Conservation (phyloP, 2,113 vertebrate species). For the Oreochromis tanganicae region DNA sequence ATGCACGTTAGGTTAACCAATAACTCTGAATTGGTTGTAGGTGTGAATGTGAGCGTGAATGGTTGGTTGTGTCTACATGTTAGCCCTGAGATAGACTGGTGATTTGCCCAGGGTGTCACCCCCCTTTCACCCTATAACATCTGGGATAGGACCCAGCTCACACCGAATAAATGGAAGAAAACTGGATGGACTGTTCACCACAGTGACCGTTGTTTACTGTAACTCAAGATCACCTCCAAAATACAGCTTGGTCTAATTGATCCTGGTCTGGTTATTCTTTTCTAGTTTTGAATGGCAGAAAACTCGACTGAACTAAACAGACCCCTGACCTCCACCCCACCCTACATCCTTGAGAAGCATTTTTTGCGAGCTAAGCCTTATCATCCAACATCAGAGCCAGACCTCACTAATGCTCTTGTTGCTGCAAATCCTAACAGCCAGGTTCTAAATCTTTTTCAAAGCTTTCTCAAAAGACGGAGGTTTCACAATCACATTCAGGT, state of each 20-base stretch:
- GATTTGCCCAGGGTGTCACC: not conserved
- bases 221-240: not conserved
- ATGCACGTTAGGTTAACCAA: not conserved
- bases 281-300: not conserved
- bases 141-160: not conserved
- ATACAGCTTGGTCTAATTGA: not conserved
- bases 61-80: not conserved
- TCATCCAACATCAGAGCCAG: not conserved
- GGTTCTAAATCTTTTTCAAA: not conserved
- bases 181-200: not conserved
- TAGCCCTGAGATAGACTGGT: not conserved
- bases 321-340: not conserved
- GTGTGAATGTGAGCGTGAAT: not conserved
- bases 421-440: not conserved
- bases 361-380: not conserved
- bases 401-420: not conserved
- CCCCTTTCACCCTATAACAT: not conserved
- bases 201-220: not conserved
- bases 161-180: not conserved
- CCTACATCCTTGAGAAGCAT: not conserved
- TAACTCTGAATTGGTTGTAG: not conserved
- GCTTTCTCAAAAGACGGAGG: not conserved
- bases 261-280: not conserved
- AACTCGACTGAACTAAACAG: not conserved
- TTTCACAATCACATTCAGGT: not conserved